Evolutionary conservation across 2,888 invertebrate genomes (phyloP).

Genomic region (Halictus ligatus): DNA sequence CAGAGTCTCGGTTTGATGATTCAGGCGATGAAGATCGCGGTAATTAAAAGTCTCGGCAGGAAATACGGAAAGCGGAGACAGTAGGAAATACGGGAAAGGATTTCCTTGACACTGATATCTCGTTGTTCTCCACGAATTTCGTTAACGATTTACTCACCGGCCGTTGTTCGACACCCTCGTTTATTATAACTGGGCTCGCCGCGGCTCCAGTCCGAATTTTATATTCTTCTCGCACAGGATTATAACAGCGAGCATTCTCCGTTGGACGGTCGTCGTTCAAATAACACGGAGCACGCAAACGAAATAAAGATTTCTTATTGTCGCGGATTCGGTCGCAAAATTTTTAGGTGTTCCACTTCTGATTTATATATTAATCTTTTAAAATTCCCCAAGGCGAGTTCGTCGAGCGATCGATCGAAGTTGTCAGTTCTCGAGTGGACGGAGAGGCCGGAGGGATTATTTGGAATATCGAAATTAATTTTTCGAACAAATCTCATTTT

Average conservation of each 20-base stretch:
- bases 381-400: background rate
- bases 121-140: background rate
- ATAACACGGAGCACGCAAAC: too few relatives aligned
- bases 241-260: too few relatives aligned
- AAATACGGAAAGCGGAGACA: background rate
- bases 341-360: too few relatives aligned
- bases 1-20: slow-evolving; percentile 10
- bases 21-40: background rate
- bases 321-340: too few relatives aligned
- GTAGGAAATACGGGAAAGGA: background rate
- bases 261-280: too few relatives aligned
- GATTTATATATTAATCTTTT: too few relatives aligned
- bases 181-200: background rate
- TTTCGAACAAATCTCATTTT: too few relatives aligned
- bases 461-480: too few relatives aligned
- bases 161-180: background rate
- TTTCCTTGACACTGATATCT: background rate
- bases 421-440: background rate
- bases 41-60: slow-evolving; percentile 19
- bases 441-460: too few relatives aligned
- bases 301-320: too few relatives aligned
- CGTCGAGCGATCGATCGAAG: slow-evolving; percentile 14
- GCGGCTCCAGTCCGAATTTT: too few relatives aligned
- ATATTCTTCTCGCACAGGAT: too few relatives aligned
- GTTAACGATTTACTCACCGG: background rate